Evolutionary conservation across 2,888 invertebrate genomes (phyloP).

Genomic region (Pemphredon lugubris): DNA sequence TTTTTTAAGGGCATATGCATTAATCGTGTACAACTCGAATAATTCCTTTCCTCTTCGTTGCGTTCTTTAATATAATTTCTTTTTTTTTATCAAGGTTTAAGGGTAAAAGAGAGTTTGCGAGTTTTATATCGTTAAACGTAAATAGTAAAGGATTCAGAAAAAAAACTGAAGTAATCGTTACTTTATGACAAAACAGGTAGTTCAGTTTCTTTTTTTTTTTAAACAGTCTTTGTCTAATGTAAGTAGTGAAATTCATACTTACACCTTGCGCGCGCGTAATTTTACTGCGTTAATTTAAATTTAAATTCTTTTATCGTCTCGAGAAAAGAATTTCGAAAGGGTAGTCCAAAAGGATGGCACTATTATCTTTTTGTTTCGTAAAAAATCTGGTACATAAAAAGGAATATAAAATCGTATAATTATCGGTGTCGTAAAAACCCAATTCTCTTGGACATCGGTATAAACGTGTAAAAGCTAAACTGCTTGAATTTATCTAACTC

Average conservation of each 20-base stretch:
- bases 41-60: conserved; percentile 30
- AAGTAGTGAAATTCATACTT: not conserved
- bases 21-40: conserved; percentile 39
- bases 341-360: conserved; percentile 32
- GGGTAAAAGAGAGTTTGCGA: not conserved
- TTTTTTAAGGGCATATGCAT: conserved; percentile 18
- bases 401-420: conserved; percentile 49
- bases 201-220: conserved; percentile 1
- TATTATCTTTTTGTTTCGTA: conserved; percentile 23
- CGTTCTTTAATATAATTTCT: conserved; percentile 9
- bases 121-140: conserved; percentile 8
- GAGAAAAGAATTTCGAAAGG: conserved; percentile 20
- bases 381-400: conserved; percentile 38
- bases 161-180: not conserved
- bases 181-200: not conserved
- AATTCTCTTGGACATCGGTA: conserved; percentile 40
- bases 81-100: not conserved
- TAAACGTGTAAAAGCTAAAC: conserved; percentile 60
- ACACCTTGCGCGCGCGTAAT: not conserved
- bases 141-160: not conserved
- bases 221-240: conserved; percentile 11
- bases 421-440: conserved; percentile 26
- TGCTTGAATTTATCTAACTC: conserved; percentile 27
- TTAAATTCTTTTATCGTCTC: not conserved
- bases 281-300: not conserved